phyloP scores from a whole-genome alignment of 1,140 invertebrate species.

The Vanessa tameamea region DNA sequence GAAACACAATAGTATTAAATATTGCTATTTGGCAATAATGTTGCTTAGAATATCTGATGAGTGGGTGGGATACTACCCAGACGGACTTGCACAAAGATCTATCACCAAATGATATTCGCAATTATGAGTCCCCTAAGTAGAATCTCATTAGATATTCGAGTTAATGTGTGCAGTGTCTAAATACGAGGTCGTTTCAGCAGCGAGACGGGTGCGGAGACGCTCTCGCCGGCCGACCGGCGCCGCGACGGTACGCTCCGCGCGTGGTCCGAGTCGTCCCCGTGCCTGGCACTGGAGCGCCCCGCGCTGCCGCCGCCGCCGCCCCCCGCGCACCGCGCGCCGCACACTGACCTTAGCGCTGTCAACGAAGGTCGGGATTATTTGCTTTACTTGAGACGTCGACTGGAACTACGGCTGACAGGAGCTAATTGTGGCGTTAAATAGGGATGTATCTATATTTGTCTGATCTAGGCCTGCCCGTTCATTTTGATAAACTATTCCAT shows the following conservation, averaged over 20 bases:
- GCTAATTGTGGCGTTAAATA: neutral
- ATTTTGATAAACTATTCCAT: too few relatives aligned
- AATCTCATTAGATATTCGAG: too few relatives aligned
- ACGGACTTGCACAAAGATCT: too few relatives aligned
- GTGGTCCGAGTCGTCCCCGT: conserved; percentile 54
- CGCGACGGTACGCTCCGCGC: conserved; percentile 48
- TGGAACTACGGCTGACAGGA: conserved; percentile 20
- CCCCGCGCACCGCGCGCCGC: conserved; percentile 40
- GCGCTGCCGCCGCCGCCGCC: conserved; percentile 43
- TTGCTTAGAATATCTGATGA: too few relatives aligned
- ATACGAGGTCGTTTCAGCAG: conserved; percentile 51
- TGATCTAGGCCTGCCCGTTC: too few relatives aligned
- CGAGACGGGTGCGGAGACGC: conserved; percentile 58
- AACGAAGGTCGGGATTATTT: conserved; percentile 60
- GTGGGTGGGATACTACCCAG: too few relatives aligned
- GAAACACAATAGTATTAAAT: too few relatives aligned
- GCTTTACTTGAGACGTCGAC: conserved; percentile 56
- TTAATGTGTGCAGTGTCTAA: neutral
- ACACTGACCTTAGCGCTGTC: conserved; percentile 75
- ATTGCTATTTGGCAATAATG: too few relatives aligned
- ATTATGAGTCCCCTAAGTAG: too few relatives aligned
- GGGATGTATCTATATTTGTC: too few relatives aligned
- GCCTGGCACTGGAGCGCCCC: conserved; percentile 53
- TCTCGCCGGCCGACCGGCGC: conserved; percentile 39
- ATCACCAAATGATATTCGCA: too few relatives aligned